These are phyloP conservation scores for Epinotia brunnichana DNA, from an alignment of 2,888 invertebrate species.

Conservation along the genomic window DNA sequence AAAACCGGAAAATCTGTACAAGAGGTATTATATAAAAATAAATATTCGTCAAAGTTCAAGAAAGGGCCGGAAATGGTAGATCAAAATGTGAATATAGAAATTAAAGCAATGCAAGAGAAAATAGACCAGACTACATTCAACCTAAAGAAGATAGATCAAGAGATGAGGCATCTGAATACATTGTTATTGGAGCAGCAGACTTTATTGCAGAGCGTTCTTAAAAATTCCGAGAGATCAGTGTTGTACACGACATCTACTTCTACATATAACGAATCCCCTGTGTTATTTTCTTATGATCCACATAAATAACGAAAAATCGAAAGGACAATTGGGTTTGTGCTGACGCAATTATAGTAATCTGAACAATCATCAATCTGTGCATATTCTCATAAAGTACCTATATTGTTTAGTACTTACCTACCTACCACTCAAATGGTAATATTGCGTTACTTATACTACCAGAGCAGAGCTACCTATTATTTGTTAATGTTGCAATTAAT, in stretches of 20 bases:
- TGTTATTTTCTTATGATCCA: slow-evolving; percentile 64
- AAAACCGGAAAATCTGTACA: slow-evolving; percentile 86
- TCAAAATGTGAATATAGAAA: slow-evolving; percentile 81
- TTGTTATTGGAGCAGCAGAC: slow-evolving; percentile 74
- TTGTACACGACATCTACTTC: slow-evolving; percentile 57
- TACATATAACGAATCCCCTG: slow-evolving; percentile 65
- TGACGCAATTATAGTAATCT: neutral
- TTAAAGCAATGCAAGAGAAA: slow-evolving; percentile 86
- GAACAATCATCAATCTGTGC: too few species aligned
- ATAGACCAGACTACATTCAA: slow-evolving; percentile 88
- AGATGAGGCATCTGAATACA: slow-evolving; percentile 86
- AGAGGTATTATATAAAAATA: slow-evolving; percentile 83
- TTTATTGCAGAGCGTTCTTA: slow-evolving; percentile 69
- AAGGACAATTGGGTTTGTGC: neutral
- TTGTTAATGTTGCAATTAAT: too few species aligned
- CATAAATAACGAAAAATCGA: slow-evolving; percentile 30
- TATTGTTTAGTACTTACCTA: too few species aligned
- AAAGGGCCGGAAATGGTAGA: slow-evolving; percentile 78
- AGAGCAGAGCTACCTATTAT: too few species aligned
- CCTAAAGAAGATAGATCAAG: slow-evolving; percentile 87
- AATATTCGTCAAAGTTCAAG: slow-evolving; percentile 85
- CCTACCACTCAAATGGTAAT: too few species aligned
- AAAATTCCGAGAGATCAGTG: slow-evolving; percentile 56
- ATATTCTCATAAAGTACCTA: too few species aligned
- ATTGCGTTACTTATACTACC: too few species aligned